phyloP scores from a whole-genome alignment of 2,113 vertebrate genomes.

The Hemiprocne comata region DNA sequence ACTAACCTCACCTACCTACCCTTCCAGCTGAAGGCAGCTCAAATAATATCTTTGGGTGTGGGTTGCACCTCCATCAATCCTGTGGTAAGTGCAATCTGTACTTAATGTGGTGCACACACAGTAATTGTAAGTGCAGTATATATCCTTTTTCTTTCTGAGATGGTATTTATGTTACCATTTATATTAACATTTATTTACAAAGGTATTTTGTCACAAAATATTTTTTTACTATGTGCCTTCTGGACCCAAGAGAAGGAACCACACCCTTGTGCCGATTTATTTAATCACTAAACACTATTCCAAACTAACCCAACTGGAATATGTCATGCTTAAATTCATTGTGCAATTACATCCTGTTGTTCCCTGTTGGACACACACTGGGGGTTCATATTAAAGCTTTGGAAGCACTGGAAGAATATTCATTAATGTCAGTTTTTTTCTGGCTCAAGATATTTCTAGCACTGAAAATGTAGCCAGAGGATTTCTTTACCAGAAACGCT shows the following conservation, averaged over 20 bases:
- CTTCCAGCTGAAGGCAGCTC: not conserved
- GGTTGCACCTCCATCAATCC: not conserved
- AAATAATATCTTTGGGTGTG: not conserved
- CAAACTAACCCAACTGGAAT: not conserved
- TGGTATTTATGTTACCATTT: not conserved
- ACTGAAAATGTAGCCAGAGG: not conserved
- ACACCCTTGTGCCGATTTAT: not conserved
- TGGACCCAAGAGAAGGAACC: not conserved
- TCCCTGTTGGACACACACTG: not conserved
- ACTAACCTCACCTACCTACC: rapidly evolving
- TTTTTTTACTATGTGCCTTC: not conserved
- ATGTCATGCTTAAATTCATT: not conserved
- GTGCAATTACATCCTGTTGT: not conserved
- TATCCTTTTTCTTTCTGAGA: not conserved
- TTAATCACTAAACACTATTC: not conserved
- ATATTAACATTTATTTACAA: not conserved
- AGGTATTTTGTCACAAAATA: not conserved
- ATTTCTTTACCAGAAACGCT: not conserved
- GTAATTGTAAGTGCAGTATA: not conserved
- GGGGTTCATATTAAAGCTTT: not conserved
- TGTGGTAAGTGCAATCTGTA: not conserved
- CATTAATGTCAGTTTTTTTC: not conserved
- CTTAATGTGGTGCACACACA: rapidly evolving
- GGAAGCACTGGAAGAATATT: not conserved
- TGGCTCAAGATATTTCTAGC: not conserved